phyloP scores from a whole-genome alignment of 1,140 invertebrate genomes.

The Oryzaephilus surinamensis region DNA sequence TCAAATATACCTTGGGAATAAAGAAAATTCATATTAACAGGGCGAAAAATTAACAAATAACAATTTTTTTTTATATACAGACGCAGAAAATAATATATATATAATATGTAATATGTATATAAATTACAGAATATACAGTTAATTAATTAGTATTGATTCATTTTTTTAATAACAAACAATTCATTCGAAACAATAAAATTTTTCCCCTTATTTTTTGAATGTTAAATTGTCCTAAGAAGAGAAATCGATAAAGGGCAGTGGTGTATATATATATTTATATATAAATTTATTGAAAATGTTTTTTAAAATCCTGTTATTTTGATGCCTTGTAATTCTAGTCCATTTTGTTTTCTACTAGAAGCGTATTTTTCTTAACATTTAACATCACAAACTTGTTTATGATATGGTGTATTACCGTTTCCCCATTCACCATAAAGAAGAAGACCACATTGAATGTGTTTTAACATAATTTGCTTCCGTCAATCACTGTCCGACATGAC shows the following conservation, averaged over 20 bases:
- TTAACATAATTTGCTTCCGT: constrained; percentile 34
- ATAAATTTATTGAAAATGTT: constrained; percentile 6
- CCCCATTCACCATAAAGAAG: no score
- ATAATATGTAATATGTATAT: constrained; percentile 21
- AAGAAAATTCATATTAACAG: constrained; percentile 25
- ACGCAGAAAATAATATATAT: no score
- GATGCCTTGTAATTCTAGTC: no score
- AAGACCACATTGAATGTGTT: no score
- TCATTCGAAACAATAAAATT: constrained; percentile 7
- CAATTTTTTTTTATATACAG: constrained; percentile 29
- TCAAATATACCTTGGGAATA: constrained; percentile 17
- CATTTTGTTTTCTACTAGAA: no score
- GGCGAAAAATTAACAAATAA: constrained; percentile 26
- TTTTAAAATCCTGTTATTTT: constrained; percentile 1
- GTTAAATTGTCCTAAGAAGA: constrained; percentile 14
- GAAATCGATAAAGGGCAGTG: constrained; percentile 14
- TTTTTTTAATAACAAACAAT: constrained; percentile 18
- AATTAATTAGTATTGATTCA: constrained; percentile 13
- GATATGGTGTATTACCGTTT: constrained; percentile 20
- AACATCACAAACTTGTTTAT: constrained; percentile 14
- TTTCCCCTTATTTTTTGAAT: background rate
- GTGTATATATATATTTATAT: constrained; percentile 4
- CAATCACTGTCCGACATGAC: constrained; percentile 78
- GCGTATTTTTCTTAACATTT: constrained; percentile 1
- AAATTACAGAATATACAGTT: constrained; percentile 17